phyloP scores from a whole-genome alignment of 1,140 invertebrate species.

The Atopsyche davidsoni region DNA sequence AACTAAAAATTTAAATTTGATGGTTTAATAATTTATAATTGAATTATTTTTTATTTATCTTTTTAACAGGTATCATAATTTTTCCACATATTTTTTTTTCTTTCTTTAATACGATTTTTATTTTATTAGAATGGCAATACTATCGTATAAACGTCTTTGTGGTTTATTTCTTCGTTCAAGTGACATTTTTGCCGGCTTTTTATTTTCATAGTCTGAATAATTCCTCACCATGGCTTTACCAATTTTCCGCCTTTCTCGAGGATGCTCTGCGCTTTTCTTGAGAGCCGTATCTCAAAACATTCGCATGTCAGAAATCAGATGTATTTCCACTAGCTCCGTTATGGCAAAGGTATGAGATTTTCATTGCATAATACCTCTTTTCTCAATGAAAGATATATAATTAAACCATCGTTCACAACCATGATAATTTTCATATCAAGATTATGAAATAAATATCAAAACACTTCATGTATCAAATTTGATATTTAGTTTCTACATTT shows the following conservation, averaged over 20 bases:
- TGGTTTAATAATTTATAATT: no score
- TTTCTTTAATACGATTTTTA: no score
- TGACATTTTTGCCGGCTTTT: neutral
- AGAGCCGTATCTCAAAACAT: constrained; percentile 7
- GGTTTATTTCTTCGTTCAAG: neutral
- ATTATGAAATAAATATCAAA: no score
- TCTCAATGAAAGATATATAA: no score
- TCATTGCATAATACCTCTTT: constrained; percentile 24
- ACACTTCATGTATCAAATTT: no score
- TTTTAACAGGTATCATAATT: no score
- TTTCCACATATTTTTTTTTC: no score
- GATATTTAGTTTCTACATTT: no score
- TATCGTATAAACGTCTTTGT: constrained; percentile 6
- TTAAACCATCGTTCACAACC: no score
- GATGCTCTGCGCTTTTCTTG: constrained; percentile 10
- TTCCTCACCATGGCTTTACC: constrained; percentile 11
- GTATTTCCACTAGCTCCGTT: constrained; percentile 10
- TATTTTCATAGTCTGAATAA: constrained; percentile 1
- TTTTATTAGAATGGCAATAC: neutral
- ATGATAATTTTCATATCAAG: no score
- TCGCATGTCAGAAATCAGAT: constrained; percentile 5
- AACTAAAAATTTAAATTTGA: no score
- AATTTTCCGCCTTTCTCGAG: constrained; percentile 12
- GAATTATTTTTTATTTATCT: no score
- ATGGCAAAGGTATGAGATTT: constrained; percentile 17